These are phyloP conservation scores for Drosophila subsilvestris DNA, from an alignment of 2,888 invertebrate genomes.

Conservation along the genomic window DNA sequence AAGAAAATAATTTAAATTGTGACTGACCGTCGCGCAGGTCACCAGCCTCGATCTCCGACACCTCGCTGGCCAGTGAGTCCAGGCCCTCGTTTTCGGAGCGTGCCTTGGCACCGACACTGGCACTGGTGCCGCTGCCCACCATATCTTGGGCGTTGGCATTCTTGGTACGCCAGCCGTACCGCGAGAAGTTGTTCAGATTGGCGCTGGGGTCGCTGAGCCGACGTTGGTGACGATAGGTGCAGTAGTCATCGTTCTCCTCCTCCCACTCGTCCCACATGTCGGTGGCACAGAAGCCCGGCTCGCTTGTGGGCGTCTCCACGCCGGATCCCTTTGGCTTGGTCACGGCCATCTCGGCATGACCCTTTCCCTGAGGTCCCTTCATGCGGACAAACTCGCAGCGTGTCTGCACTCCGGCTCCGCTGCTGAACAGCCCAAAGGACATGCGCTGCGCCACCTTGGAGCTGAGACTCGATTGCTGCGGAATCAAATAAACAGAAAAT, in stretches of 20 bases:
- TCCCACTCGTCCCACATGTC: slow-evolving; percentile 97
- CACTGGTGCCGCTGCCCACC: slow-evolving; percentile 85
- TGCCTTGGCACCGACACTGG: slow-evolving; percentile 88
- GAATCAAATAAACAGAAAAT: slow-evolving; percentile 54
- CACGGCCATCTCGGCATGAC: slow-evolving; percentile 98
- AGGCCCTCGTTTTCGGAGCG: slow-evolving; percentile 96
- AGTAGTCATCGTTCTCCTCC: slow-evolving; percentile 93
- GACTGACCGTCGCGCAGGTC: slow-evolving; percentile 93
- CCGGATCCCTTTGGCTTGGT: slow-evolving; percentile 96
- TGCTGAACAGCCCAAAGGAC: slow-evolving; percentile 95
- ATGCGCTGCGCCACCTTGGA: slow-evolving; percentile 97
- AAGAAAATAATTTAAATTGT: neutral
- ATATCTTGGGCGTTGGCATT: slow-evolving; percentile 83
- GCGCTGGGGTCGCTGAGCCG: slow-evolving; percentile 96
- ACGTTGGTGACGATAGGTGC: slow-evolving; percentile 91
- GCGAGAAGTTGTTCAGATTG: slow-evolving; percentile 92
- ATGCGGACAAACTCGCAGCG: slow-evolving; percentile 99
- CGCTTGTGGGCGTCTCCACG: slow-evolving; percentile 97
- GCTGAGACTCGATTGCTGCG: slow-evolving; percentile 94
- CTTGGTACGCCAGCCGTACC: slow-evolving; percentile 91
- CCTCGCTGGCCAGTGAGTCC: slow-evolving; percentile 92
- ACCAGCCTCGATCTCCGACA: slow-evolving; percentile 96
- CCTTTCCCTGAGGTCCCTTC: slow-evolving; percentile 98
- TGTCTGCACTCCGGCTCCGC: slow-evolving; percentile 88
- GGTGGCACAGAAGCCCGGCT: slow-evolving; percentile 92